Evolutionary conservation across 2,113 vertebrate species (phyloP), one percentile per base, ranked within the genome.

Genomic region (Catagonus wagneri): DNA sequence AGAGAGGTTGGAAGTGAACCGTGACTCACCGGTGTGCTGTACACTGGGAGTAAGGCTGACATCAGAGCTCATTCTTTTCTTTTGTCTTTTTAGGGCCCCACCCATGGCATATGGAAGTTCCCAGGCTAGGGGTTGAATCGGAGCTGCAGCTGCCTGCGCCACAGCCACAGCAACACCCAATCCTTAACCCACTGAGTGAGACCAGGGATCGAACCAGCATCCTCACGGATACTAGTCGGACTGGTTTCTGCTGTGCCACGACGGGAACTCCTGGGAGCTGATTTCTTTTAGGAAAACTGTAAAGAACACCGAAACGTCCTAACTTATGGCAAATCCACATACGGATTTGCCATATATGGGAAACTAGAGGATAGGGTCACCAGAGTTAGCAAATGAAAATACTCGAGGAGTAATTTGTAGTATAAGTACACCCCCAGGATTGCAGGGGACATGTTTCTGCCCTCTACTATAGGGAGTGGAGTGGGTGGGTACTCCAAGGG

Each of bases 11-110:
- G 16, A 11, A n/a, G 25, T 0, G 2, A 39, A 69, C 9, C 12
- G 9, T 0, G 0, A 75, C 17, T 69, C 1, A 19, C 19, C 34
- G 25, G 39, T 0, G 22, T 7, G 9, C 71, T 15, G 4, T 3
- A 66, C 6, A 5, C 13, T 2, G 12, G 16, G 7, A 11, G 29
- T 58, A 65, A 65, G 76, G 44, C 39, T 83, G 81, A 34, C 25
- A 4, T 1, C 8, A 6, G 34, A 65, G 13, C 44, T 39, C n/a
- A n/a, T 65, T 88, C 44, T 4, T 44, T 44, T 8, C 44, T 44
- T 44, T 44, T 44, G 44, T 44, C 5, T 44, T 4, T 44, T n/a
- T n/a, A n/a, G n/a, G 44, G 44, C 44, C 44, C 5, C 44, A 44
- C 44, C 44, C 44, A 8, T 6, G 44, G 44, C 8, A 44, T 44